These are phyloP conservation scores for Hyperopisus bebe DNA, from an alignment of 2,113 vertebrate species.

Conservation along the genomic window DNA sequence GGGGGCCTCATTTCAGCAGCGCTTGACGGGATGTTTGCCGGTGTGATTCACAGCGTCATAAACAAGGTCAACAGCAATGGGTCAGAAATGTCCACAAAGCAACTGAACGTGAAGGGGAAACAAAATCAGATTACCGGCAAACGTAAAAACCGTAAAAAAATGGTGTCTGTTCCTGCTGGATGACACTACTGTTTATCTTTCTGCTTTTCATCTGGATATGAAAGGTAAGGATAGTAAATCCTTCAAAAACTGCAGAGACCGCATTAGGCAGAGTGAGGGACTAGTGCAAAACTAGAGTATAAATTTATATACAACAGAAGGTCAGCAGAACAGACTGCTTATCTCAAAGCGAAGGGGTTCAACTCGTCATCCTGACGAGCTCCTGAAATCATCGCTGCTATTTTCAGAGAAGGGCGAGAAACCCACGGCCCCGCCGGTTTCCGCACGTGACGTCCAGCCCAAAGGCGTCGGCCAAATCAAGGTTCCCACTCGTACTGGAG, in stretches of 20 bases:
- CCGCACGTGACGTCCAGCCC: not conserved
- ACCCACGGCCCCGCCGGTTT: not conserved
- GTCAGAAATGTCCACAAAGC: not conserved
- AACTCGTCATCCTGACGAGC: not conserved
- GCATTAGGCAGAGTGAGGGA: not conserved
- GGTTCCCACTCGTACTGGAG: too few species aligned
- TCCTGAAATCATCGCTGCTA: not conserved
- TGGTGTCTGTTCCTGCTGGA: not conserved
- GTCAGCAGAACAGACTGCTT: not conserved
- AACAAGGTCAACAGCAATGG: not conserved
- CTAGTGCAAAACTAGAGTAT: not conserved
- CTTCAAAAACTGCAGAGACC: not conserved
- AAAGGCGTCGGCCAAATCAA: not conserved
- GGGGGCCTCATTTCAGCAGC: not conserved
- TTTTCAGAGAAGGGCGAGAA: not conserved
- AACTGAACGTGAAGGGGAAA: not conserved
- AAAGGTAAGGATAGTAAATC: not conserved
- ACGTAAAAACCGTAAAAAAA: not conserved
- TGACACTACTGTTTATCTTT: not conserved
- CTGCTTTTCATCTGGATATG: not conserved
- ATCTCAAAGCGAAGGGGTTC: not conserved
- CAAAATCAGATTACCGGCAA: not conserved
- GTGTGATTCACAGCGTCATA: not conserved
- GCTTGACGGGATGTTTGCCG: not conserved
- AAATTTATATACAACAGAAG: not conserved